Percentiles rank a stretch among this genome's conserved stretches.
These are phyloP conservation scores for Microcebus griseorufus DNA, from an alignment of 2,113 vertebrate genomes.

Conservation along the genomic window DNA sequence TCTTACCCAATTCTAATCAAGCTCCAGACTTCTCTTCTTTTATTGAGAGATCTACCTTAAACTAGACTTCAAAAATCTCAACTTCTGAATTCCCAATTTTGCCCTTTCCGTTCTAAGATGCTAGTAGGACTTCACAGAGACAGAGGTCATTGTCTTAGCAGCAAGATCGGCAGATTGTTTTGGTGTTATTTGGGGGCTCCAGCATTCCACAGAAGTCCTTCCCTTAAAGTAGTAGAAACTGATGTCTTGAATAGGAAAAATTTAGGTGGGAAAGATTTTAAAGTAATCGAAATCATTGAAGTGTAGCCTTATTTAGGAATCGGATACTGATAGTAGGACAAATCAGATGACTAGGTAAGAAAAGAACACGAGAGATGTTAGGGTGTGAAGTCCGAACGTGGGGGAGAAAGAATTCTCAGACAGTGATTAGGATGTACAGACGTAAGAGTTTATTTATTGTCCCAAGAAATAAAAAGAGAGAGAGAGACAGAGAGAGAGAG, in stretches of 20 bases:
- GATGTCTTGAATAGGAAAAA: background rate
- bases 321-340: background rate
- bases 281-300: background rate
- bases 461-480: too few relatives aligned
- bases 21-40: background rate
- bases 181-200: background rate
- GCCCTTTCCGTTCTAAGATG: background rate
- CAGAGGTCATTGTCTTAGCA: background rate
- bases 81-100: background rate
- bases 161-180: background rate
- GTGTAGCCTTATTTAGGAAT: background rate
- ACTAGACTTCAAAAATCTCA: background rate
- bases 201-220: background rate
- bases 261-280: background rate
- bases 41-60: background rate
- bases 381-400: too few relatives aligned
- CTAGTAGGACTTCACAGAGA: background rate
- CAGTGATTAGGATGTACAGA: too few relatives aligned
- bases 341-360: background rate
- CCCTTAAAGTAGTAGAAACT: background rate
- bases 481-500: too few relatives aligned
- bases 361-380: background rate
- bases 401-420: too few relatives aligned
- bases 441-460: too few relatives aligned
- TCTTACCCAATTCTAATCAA: background rate